Evolutionary conservation across 2,888 invertebrate species (phyloP).

Genomic region (Xanthorhoe designata): DNA sequence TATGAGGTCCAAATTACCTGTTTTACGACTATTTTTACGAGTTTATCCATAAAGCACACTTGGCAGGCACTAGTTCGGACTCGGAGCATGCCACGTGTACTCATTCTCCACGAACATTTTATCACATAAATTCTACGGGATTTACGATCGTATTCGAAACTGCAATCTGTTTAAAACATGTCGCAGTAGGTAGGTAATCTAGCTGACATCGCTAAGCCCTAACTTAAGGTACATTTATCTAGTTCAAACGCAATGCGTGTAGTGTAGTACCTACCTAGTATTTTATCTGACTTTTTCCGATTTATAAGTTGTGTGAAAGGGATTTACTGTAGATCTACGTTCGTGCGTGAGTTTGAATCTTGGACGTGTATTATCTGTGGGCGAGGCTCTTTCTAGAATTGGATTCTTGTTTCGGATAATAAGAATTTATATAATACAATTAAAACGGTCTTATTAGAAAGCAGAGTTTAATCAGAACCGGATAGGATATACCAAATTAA

Average conservation of each 20-base stretch:
- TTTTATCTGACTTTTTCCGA: not conserved
- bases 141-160: constrained; percentile 2
- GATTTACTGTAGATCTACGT: not conserved
- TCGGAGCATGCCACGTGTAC: not conserved
- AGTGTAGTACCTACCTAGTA: too few relatives aligned
- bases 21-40: not conserved
- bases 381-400: not conserved
- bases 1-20: not conserved
- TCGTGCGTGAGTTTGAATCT: not conserved
- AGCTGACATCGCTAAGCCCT: not conserved
- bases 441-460: too few relatives aligned
- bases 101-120: constrained; percentile 1
- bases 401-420: not conserved
- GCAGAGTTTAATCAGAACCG: too few relatives aligned
- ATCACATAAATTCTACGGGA: not conserved
- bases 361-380: not conserved
- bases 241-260: not conserved
- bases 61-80: not conserved
- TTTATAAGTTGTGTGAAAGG: not conserved
- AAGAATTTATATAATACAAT: too few relatives aligned
- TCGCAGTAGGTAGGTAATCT: not conserved
- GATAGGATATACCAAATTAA: too few relatives aligned
- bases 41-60: not conserved
- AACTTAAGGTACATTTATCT: not conserved
- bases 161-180: constrained; percentile 6